Evolutionary conservation across 2,888 invertebrate genomes (phyloP), one percentile per base, ranked within the genome.

Genomic region (Idaea biselata): DNA sequence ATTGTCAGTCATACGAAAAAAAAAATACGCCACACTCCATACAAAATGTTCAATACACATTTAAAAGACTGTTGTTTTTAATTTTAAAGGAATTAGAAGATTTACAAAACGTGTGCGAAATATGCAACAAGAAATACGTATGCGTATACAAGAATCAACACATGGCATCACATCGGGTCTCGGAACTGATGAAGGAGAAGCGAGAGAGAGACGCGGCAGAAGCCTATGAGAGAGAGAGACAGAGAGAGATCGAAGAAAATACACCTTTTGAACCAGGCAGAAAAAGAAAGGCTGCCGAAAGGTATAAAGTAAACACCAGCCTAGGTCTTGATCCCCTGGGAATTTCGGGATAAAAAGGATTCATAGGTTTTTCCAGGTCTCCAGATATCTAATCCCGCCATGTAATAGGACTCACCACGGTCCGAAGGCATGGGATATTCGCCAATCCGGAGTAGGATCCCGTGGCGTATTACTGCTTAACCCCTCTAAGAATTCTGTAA

Each of bases 101-200:
- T 18, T 83, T 92, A 56, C 92, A 93, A 83, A 81, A 86, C 6
- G 64, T 80, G 6, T 95, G 95, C 74, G 81, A 90, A 0, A 73
- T 93, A 60, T 95, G 95, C 72, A 76, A 86, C 57, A 81, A 78
- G 72, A 88, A 70, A 83, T 93, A 80, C 74, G 81, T 82, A 80
- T 93, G 94, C 33, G 90, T 94, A 60, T 95, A 95, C 68, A 85
- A 94, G 75, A 90, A 88, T 59, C 90, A 93, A 60, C 95, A 95
- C 73, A 91, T 94, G 78, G 83, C 88, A 61, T 71, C 78, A 68
- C 94, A 94, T 69, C 82, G 73, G 18, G 86, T 89, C 58, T 78
- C 87, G 62, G 81, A 79, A 56, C 63, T 68, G 56, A 63, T 80
- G 65, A 54, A 65, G 18, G 73, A 72, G 44, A 61, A 60, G 62